Evolutionary conservation across 92 coral and sea anemone species (phyloP).

Genomic region (Epizoanthus scotinus): DNA sequence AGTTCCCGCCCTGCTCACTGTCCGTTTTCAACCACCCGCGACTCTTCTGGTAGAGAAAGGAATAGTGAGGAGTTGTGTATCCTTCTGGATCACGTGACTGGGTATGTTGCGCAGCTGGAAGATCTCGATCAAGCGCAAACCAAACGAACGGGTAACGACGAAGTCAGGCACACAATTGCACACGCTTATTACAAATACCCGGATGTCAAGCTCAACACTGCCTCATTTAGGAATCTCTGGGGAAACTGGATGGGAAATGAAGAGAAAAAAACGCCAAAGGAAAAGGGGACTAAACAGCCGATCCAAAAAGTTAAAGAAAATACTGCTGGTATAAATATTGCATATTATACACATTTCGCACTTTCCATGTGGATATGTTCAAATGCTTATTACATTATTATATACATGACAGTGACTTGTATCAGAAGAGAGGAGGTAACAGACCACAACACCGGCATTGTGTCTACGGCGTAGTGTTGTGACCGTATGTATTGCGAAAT

Average conservation of each 20-base stretch:
- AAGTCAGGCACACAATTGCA: background rate
- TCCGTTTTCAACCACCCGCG: background rate
- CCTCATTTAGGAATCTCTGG: background rate
- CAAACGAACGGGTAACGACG: background rate
- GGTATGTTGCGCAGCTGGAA: slow-evolving; percentile 19
- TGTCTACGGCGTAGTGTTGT: no score
- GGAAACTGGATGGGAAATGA: background rate
- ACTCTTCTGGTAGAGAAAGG: slow-evolving; percentile 8
- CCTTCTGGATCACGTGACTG: background rate
- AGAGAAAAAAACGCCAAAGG: background rate
- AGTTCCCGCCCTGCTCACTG: background rate
- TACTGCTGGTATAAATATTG: background rate
- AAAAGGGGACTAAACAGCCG: background rate
- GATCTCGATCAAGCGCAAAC: background rate
- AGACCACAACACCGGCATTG: no score
- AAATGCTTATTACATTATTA: no score
- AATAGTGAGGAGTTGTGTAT: background rate
- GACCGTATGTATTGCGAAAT: no score
- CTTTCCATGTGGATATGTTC: no score
- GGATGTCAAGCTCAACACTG: no score
- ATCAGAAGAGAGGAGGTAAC: no score
- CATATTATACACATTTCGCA: no score
- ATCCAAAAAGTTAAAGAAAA: slow-evolving; percentile 20
- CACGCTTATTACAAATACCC: background rate
- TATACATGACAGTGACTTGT: no score